Conservation (phyloP, 2,888 invertebrate species). For the Tanytarsus gracilentus region DNA sequence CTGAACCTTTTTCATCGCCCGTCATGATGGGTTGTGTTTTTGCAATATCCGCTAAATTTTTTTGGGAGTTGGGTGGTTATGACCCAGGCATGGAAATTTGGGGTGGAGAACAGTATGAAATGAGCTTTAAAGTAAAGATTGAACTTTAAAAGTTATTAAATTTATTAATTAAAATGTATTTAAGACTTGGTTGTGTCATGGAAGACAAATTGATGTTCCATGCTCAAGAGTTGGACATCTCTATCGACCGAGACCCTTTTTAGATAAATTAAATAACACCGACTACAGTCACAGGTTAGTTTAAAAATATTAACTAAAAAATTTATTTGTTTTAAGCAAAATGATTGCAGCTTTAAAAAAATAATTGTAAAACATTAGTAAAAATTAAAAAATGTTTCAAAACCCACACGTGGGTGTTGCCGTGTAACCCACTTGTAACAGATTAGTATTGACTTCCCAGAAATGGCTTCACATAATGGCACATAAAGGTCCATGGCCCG, state of each 20-base stretch:
- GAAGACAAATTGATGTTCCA: constrained; percentile 81
- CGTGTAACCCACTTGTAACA: too few species aligned
- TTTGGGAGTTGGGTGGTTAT: constrained; percentile 94
- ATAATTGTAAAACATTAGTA: too few species aligned
- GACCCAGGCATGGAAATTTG: constrained; percentile 86
- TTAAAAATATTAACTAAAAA: neutral
- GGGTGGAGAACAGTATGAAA: constrained; percentile 93
- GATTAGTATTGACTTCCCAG: too few species aligned
- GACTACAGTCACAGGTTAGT: neutral
- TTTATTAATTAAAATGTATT: neutral
- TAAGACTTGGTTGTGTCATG: constrained; percentile 78
- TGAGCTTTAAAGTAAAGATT: constrained; percentile 94
- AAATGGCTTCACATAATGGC: too few species aligned
- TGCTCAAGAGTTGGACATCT: constrained; percentile 90
- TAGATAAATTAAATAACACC: constrained; percentile 73
- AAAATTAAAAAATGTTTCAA: too few species aligned
- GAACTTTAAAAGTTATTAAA: neutral
- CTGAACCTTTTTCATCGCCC: constrained; percentile 56
- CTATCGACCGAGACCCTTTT: constrained; percentile 76
- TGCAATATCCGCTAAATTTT: constrained; percentile 82
- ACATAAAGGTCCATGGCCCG: too few species aligned
- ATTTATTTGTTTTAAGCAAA: too few species aligned
- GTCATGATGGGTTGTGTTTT: constrained; percentile 97
- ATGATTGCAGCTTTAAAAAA: too few species aligned
- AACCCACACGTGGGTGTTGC: too few species aligned